Base-by-base conservation (phyloP, 1,140 invertebrate species). In the Oryctes rhinoceros region DNA sequence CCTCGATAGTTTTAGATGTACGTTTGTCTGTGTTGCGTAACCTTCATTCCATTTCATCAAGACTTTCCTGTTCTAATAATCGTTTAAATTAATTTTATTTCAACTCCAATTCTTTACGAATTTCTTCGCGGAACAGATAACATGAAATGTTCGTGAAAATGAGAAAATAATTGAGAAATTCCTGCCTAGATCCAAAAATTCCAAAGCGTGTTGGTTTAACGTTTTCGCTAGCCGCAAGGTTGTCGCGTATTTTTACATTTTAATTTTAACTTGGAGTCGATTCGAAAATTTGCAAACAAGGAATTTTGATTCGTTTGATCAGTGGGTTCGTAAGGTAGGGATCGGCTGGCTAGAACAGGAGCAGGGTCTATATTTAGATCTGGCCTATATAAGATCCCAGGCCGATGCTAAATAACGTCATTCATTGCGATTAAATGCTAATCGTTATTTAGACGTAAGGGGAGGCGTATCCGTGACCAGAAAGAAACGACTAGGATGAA, bases 361-460 rank as follows among this genome's bases (percentile, higher is more conserved):
- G 75, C 75, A 76, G 75, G 65, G 65, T 71, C 47, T 76, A 76
- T 47, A 30, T 76, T 76, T 76, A 76, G 37, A 15, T 15, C 39
- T 76, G 75, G 39, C 75, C 75, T 76, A 76, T 76, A 76, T 76
- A 44, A 49, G 75, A 76, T 18, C 75, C 75, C 75, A 44, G 75
- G 75, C 35, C 75, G n/a, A 76, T 76, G 47, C 39, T 76, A 44
- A 49, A 76, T 49, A 49, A 76, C 75, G 75, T 76, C 75, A 76
- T 76, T 76, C 75, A 76, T 76, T 76, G 37, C 75, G 75, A 76
- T 71, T 71, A 71, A 71, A 71, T 71, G 15, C 65, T 71, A 35
- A 67, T 67, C 65, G 30, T 18, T 30, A 18, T 53, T 15, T 53
- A 53, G 11, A 10, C 39, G 9, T 44, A 44, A 44, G 39, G 39